phyloP scores from a whole-genome alignment of 2,797 vertebrate genomes.

The Macroramphosus scolopax region DNA sequence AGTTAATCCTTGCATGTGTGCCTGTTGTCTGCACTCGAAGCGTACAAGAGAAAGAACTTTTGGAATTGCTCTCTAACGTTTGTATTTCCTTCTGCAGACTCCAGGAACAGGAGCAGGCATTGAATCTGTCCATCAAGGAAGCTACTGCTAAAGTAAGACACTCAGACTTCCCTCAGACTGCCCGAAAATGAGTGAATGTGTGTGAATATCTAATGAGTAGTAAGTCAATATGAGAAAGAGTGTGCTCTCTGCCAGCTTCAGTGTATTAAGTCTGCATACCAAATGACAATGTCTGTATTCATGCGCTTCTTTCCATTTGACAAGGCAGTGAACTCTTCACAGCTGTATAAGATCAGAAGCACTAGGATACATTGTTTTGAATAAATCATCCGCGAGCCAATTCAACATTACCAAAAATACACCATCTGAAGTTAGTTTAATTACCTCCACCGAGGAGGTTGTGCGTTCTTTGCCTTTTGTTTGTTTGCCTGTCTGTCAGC shows the following conservation, averaged over 20 bases:
- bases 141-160: conserved; percentile 85
- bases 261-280: conserved; percentile 30
- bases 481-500: no score
- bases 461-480: no score
- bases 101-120: conserved; percentile 80
- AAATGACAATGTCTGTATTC: conserved; percentile 33
- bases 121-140: conserved; percentile 84
- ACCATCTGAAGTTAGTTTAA: neutral
- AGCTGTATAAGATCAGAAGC: conserved; percentile 14
- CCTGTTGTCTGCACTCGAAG: conserved; percentile 1
- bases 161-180: conserved; percentile 2
- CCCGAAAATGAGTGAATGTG: conserved; percentile 24
- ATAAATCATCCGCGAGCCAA: conserved; percentile 2
- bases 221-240: conserved; percentile 30
- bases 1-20: neutral
- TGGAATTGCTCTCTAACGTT: conserved; percentile 2
- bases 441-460: neutral
- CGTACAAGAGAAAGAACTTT: neutral
- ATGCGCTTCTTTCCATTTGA: conserved; percentile 37
- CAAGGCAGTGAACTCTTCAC: conserved; percentile 17
- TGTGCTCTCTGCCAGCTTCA: conserved; percentile 11
- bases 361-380: conserved; percentile 15
- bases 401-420: neutral
- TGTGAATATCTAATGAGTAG: conserved; percentile 36
- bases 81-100: conserved; percentile 76